Conservation (phyloP, 2,888 invertebrate species). For the Penaeus monodon region DNA sequence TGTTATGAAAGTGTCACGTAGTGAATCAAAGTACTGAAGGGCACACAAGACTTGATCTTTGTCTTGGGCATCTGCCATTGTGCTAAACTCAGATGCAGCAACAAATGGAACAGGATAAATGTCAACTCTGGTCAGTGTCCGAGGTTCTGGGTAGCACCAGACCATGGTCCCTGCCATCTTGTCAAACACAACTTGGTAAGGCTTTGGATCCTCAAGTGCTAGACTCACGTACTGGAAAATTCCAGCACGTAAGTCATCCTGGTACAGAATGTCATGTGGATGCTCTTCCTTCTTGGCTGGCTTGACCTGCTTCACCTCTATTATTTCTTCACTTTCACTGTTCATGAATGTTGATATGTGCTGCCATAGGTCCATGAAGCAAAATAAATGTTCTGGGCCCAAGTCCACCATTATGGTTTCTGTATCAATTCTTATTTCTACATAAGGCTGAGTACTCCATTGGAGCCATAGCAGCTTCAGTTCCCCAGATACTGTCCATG, state of each 20-base stretch:
- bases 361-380: conserved; percentile 69
- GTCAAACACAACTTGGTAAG: conserved; percentile 78
- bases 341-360: conserved; percentile 66
- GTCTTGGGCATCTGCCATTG: conserved; percentile 25
- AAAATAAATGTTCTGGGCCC: conserved; percentile 74
- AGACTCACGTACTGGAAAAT: conserved; percentile 79
- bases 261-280: conserved; percentile 64
- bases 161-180: conserved; percentile 76
- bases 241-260: conserved; percentile 76
- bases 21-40: conserved; percentile 77
- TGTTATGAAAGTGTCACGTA: conserved; percentile 74
- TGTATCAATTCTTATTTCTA: conserved; percentile 75
- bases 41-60: conserved; percentile 72
- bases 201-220: conserved; percentile 73
- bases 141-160: conserved; percentile 92
- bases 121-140: conserved; percentile 82
- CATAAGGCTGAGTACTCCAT: conserved; percentile 74
- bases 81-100: conserved; percentile 65
- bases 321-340: conserved; percentile 12
- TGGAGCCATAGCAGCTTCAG: conserved; percentile 76
- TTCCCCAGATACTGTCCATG: conserved; percentile 75
- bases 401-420: conserved; percentile 76
- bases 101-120: conserved; percentile 85
- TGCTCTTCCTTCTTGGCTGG: conserved; percentile 30
- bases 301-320: conserved; percentile 30